Evolutionary conservation across 2,113 vertebrate genomes (phyloP), one percentile per base, ranked within the genome.

Genomic region (Hiodon alosoides): DNA sequence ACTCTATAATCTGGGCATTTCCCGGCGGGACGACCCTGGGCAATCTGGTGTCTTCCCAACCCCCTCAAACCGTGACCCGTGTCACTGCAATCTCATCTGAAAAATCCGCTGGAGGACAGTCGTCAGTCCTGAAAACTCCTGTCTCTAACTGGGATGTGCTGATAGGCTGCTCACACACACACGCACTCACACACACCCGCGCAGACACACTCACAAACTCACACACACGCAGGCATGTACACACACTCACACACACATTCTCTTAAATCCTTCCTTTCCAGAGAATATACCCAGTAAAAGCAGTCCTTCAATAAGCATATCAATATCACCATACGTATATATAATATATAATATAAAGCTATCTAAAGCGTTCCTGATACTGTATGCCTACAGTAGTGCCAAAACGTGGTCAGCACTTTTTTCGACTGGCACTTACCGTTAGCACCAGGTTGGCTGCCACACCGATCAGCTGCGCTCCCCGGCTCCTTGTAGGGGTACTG

Each of bases 401-500:
- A 31, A 64, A 8, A 64, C 6, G 17, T 6, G 61, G n/a, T 64
- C 10, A 48, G 46, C 31, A 11, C 8, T 8, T 11, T 60, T 31
- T 31, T 31, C 31, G 9, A 7, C 16, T 76, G 50, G 82, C 82
- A 90, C 96, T 96, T 86, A 98, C 96, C 89, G 75, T 84, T 92
- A 81, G 83, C 83, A 76, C 87, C 81, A 75, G 85, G 66, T 85
- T 86, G 88, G 77, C 85, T 90, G 80, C 82, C 85, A 81, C 83
- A 91, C 81, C 91, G 92, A 79, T 85, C 85, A 2, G 76, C 74
- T 65, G 88, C 84, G 72, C 92, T 92, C 82, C 93, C 90, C 14
- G 85, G 85, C 75, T 92, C 93, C 83, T 94, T 94, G 83, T 93
- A 98, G 2, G 96, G 94, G 76, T 94, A 89, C 66, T 93, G 94